Evolutionary conservation across 92 coral and sea anemone species (phyloP).

Genomic region (Pocillopora grandis): DNA sequence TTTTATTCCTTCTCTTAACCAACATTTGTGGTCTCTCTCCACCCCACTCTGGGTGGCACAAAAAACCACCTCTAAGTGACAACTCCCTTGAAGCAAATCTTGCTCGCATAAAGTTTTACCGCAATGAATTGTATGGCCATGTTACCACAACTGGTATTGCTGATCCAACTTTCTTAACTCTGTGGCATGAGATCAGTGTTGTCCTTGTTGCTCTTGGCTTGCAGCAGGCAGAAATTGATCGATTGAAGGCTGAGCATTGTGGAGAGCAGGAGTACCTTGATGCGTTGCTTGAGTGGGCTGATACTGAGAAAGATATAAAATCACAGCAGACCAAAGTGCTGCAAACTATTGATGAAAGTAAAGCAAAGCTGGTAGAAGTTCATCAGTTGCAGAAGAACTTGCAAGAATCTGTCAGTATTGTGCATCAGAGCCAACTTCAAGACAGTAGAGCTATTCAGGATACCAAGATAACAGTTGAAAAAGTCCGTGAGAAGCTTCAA

Average conservation of each 20-base stretch:
- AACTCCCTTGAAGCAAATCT: constrained; percentile 55
- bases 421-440: background rate
- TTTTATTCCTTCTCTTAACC: constrained; percentile 61
- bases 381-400: background rate
- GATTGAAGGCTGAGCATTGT: constrained; percentile 35
- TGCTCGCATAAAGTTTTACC: constrained; percentile 64
- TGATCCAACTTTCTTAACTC: constrained; percentile 26
- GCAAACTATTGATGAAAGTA: background rate
- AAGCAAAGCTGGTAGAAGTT: too few species aligned
- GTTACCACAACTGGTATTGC: constrained; percentile 36
- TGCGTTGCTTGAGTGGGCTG: constrained; percentile 16
- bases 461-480: too few species aligned
- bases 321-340: constrained; percentile 2
- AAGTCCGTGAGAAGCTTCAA: background rate
- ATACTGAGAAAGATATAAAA: constrained; percentile 22
- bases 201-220: constrained; percentile 59
- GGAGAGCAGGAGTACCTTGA: constrained; percentile 23
- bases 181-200: constrained; percentile 59
- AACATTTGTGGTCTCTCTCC: constrained; percentile 62
- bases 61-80: constrained; percentile 50
- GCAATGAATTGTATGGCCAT: constrained; percentile 61
- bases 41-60: constrained; percentile 49
- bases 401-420: background rate
- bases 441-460: background rate
- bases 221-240: constrained; percentile 47